These are phyloP conservation scores for Myodes glareolus DNA, from an alignment of 2,113 vertebrate species.

Conservation along the genomic window DNA sequence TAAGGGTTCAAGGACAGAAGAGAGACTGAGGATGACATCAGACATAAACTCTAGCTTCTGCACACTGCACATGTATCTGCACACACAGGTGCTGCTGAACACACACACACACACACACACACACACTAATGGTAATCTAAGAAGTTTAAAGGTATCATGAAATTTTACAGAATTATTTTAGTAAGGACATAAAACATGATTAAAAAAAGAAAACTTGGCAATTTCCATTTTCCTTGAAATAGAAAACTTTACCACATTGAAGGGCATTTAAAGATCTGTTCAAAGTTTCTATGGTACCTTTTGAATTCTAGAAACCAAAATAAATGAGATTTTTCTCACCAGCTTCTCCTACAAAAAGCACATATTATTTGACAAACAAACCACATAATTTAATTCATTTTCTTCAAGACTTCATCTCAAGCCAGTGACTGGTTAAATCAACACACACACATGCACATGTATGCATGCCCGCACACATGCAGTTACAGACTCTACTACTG, in stretches of 20 bases:
- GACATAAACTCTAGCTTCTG: background rate
- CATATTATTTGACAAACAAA: background rate
- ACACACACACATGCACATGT: background rate
- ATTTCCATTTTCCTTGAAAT: constrained; percentile 57
- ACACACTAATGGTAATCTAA: background rate
- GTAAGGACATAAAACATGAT: background rate
- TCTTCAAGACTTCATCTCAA: constrained; percentile 71
- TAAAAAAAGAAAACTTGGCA: background rate
- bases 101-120: background rate
- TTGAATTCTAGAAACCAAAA: constrained; percentile 58
- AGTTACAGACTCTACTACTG: constrained; percentile 78
- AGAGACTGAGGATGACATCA: background rate
- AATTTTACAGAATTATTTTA: constrained; percentile 4
- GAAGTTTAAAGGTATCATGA: background rate
- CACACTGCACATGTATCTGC: background rate
- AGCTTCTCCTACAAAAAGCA: constrained; percentile 47
- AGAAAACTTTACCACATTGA: constrained; percentile 17
- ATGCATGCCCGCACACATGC: background rate
- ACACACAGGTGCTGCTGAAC: background rate
- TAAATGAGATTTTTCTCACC: constrained; percentile 28
- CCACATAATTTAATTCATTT: constrained; percentile 10
- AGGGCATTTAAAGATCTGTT: constrained; percentile 3
- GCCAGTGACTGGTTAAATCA: constrained; percentile 76
- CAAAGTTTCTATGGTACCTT: constrained; percentile 34
- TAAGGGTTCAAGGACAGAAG: background rate